These are phyloP conservation scores for Phaethon lepturus DNA, from an alignment of 2,113 vertebrate species.

Conservation along the genomic window DNA sequence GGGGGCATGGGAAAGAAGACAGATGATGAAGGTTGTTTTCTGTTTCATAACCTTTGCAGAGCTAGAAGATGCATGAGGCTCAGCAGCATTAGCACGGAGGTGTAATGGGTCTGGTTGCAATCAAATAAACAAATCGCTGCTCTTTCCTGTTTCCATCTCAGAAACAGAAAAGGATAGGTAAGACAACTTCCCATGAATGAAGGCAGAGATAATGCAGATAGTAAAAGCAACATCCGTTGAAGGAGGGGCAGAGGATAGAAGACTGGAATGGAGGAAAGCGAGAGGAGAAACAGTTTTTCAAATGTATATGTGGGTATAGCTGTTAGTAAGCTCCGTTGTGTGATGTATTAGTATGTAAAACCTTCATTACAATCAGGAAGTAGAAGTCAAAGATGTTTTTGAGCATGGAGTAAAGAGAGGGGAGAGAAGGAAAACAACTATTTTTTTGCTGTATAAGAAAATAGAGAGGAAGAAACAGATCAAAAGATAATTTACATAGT, in stretches of 20 bases:
- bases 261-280: background rate
- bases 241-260: background rate
- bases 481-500: background rate
- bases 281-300: background rate
- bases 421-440: background rate
- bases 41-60: background rate
- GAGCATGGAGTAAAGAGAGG: background rate
- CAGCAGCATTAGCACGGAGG: fast-evolving
- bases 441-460: background rate
- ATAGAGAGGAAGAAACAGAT: background rate
- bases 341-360: background rate
- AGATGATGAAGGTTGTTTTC: background rate
- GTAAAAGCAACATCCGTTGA: background rate
- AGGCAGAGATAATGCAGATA: background rate
- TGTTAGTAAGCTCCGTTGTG: background rate
- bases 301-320: background rate
- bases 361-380: background rate
- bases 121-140: background rate
- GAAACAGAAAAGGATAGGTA: background rate
- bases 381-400: background rate
- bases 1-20: fast-evolving
- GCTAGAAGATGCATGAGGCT: background rate
- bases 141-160: background rate
- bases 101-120: background rate
- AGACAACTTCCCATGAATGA: background rate